phyloP scores from a whole-genome alignment of 2,888 invertebrate genomes.

The Patella pellucida region DNA sequence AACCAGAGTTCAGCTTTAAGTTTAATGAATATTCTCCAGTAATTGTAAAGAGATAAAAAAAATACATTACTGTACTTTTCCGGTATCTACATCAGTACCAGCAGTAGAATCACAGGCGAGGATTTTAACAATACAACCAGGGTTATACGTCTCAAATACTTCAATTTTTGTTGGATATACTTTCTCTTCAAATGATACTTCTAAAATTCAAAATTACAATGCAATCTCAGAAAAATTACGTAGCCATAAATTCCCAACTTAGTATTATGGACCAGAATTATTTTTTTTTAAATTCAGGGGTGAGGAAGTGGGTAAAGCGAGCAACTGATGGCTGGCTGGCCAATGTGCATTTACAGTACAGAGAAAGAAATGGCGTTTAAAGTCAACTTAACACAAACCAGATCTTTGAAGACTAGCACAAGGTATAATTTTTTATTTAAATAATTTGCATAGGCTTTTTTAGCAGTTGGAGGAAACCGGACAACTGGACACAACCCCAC shows the following conservation, averaged over 20 bases:
- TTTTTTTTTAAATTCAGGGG: too few species aligned
- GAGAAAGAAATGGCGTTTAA: too few species aligned
- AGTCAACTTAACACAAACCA: too few species aligned
- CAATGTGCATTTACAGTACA: too few species aligned
- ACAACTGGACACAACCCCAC: too few species aligned
- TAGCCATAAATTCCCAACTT: background rate
- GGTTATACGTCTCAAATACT: slow-evolving; percentile 69
- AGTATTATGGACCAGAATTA: too few species aligned
- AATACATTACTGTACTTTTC: slow-evolving; percentile 41
- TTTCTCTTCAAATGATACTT: slow-evolving; percentile 56
- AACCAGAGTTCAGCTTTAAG: too few species aligned
- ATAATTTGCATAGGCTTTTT: too few species aligned
- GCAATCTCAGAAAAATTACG: background rate
- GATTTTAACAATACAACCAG: slow-evolving; percentile 67
- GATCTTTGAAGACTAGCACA: too few species aligned
- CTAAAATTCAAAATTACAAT: slow-evolving; percentile 43
- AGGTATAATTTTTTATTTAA: too few species aligned
- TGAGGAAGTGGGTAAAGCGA: background rate
- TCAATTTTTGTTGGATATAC: slow-evolving; percentile 60
- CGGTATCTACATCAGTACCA: slow-evolving; percentile 57
- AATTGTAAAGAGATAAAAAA: background rate
- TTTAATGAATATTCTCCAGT: too few species aligned
- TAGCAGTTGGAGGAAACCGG: too few species aligned
- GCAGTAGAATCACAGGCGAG: slow-evolving; percentile 57
- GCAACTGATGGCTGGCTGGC: background rate